A percentile compares a stretch with the other conserved stretches of the same genome.
phyloP scores from a whole-genome alignment of 2,888 invertebrate genomes.

The Cancer borealis region DNA sequence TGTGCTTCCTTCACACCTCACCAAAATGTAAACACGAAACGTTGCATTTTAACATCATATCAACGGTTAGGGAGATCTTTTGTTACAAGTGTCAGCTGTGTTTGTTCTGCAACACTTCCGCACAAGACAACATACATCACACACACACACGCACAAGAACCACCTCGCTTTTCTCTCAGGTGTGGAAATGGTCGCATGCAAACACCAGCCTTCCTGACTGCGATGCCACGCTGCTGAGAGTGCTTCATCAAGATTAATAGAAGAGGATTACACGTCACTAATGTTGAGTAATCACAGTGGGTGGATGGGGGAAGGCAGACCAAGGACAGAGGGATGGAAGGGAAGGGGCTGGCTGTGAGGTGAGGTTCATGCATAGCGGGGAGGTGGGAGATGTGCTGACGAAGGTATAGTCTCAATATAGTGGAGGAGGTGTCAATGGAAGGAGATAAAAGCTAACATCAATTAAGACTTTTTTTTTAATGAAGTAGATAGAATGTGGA shows the following conservation, averaged over 20 bases:
- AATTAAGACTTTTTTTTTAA: background rate
- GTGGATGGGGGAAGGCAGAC: background rate
- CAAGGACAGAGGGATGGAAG: background rate
- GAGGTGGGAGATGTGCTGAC: background rate
- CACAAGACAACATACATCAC: background rate
- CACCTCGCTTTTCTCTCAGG: background rate
- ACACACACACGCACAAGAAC: background rate
- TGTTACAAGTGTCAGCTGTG: background rate
- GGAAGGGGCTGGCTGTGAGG: background rate
- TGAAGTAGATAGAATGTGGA: background rate
- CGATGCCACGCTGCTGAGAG: background rate
- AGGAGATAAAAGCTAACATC: too few relatives aligned
- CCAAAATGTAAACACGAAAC: background rate
- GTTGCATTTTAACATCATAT: background rate
- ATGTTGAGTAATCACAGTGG: constrained; percentile 3
- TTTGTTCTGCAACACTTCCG: background rate
- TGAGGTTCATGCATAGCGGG: background rate
- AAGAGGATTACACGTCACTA: constrained; percentile 38
- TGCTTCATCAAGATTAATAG: constrained; percentile 29
- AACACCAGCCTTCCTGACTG: background rate
- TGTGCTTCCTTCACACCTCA: background rate
- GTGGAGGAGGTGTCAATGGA: too few relatives aligned
- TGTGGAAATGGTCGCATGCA: background rate
- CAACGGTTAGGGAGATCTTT: background rate
- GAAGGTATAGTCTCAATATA: background rate